Evolutionary conservation across 2,888 invertebrate genomes (phyloP).

Genomic region (Microplitis deprimator): DNA sequence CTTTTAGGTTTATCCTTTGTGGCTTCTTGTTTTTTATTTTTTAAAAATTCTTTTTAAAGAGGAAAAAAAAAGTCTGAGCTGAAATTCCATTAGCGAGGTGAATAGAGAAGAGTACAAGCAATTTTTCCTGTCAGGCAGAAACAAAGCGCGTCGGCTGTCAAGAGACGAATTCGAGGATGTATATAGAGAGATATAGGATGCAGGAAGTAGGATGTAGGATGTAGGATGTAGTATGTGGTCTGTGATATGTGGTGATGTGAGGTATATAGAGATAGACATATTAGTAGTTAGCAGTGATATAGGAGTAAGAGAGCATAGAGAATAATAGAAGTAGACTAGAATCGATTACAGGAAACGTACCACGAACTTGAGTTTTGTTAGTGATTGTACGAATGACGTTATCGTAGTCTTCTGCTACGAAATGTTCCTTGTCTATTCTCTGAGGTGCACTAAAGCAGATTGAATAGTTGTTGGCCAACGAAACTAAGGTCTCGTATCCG

Average conservation of each 20-base stretch:
- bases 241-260: too few species aligned
- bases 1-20: neutral
- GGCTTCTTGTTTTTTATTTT: neutral
- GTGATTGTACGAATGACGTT: slow-evolving; percentile 69
- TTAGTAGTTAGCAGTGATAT: neutral
- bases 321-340: neutral
- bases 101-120: neutral
- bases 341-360: slow-evolving; percentile 57
- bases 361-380: slow-evolving; percentile 71
- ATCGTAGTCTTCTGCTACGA: slow-evolving; percentile 69
- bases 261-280: too few species aligned
- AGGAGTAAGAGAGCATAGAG: neutral
- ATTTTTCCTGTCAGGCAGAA: slow-evolving; percentile 27
- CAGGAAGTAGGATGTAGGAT: too few species aligned
- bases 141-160: slow-evolving; percentile 22
- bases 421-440: slow-evolving; percentile 70
- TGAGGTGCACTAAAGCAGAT: slow-evolving; percentile 74
- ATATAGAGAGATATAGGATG: neutral
- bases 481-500: slow-evolving; percentile 72
- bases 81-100: slow-evolving; percentile 19
- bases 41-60: neutral
- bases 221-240: too few species aligned
- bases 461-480: slow-evolving; percentile 69
- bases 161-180: slow-evolving; percentile 24
- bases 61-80: slow-evolving; percentile 4